Percentiles rank a stretch among this genome's conserved stretches.
Conservation (phyloP, 2,797 vertebrate species). For the Enteromius mattozi region DNA sequence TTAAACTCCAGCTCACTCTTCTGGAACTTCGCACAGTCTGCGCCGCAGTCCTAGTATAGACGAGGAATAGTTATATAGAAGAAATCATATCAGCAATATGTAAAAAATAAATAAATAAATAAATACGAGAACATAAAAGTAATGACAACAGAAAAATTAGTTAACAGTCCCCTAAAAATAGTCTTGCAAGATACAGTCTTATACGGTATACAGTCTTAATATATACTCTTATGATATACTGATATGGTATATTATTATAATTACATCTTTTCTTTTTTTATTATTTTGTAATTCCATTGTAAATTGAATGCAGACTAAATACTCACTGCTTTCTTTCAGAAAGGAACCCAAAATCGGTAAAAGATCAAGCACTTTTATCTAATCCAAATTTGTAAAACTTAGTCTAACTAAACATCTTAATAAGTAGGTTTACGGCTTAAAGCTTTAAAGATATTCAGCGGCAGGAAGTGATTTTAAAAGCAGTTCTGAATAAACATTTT, state of each 20-base stretch:
- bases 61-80: not conserved
- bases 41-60: conserved; percentile 86
- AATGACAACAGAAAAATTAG: not conserved
- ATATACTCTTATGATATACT: not conserved
- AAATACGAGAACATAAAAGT: not conserved
- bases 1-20: conserved; percentile 89
- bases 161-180: too few relatives aligned
- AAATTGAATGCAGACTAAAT: not conserved
- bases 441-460: not conserved
- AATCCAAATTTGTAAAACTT: not conserved
- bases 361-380: too few relatives aligned
- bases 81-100: not conserved
- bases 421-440: not conserved
- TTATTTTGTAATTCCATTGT: not conserved
- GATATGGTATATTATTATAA: not conserved
- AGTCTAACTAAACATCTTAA: not conserved
- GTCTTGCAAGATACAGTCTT: not conserved
- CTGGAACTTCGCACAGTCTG: conserved; percentile 95
- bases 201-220: not conserved
- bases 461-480: conserved; percentile 9
- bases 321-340: not conserved
- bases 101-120: too few relatives aligned
- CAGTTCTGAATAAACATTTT: not conserved
- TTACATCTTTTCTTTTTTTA: too few relatives aligned
- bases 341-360: not conserved